A percentile compares a stretch with the other conserved stretches of the same genome.
Conservation (phyloP, 2,113 vertebrate genomes). For the Pseudorectes ferrugineus region DNA sequence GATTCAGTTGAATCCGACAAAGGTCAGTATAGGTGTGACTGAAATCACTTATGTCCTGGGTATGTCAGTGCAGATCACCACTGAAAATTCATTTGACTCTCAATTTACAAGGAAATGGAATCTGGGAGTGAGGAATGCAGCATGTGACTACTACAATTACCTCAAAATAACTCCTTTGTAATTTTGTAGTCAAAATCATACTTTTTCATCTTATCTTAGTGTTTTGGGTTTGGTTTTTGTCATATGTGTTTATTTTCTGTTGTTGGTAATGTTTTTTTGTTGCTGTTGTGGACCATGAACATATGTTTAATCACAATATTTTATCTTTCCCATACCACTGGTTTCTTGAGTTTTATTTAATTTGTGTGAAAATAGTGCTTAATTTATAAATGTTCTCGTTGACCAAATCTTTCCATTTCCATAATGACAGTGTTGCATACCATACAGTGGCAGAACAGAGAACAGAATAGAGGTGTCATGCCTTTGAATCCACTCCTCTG, state of each 20-base stretch:
- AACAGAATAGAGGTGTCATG: not conserved
- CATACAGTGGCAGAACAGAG: not conserved
- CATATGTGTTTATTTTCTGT: not conserved
- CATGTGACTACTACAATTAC: not conserved
- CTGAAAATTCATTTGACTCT: not conserved
- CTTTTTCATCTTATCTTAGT: not conserved
- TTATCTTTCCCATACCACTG: not conserved
- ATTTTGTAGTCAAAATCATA: not conserved
- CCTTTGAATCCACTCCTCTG: not conserved
- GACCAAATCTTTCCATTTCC: not conserved
- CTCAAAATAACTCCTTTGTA: not conserved
- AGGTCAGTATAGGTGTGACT: not conserved
- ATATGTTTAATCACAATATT: not conserved
- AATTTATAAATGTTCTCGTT: not conserved
- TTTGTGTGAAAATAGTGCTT: not conserved
- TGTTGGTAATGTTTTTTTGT: not conserved
- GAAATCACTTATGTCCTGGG: not conserved
- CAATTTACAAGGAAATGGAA: not conserved
- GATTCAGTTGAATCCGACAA: accelerated
- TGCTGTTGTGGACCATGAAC: not conserved
- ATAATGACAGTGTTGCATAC: not conserved
- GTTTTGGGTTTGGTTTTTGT: not conserved
- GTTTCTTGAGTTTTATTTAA: not conserved
- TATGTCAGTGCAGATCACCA: not conserved
- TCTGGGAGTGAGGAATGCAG: not conserved